Conservation (phyloP, 2,888 invertebrate genomes). For the Ellobium chinense region DNA sequence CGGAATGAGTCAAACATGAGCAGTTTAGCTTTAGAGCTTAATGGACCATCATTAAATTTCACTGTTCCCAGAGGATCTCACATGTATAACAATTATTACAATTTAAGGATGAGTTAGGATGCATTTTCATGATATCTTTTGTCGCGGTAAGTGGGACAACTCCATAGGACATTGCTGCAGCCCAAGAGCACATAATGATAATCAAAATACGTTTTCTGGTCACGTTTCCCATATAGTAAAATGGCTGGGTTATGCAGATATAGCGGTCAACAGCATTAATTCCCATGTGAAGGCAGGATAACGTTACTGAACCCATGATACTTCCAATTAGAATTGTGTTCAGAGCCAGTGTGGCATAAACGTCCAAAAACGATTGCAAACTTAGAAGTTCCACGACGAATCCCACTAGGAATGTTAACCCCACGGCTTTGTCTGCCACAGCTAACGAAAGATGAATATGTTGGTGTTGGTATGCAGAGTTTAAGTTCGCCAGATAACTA, state of each 20-base stretch:
- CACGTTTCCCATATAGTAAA: neutral
- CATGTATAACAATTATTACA: too few relatives aligned
- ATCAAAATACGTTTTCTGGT: neutral
- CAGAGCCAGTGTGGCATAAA: neutral
- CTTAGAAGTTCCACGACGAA: too few relatives aligned
- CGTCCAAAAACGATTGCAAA: neutral
- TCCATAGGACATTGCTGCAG: too few relatives aligned
- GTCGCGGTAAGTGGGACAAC: too few relatives aligned
- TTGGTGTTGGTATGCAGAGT: neutral
- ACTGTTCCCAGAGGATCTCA: too few relatives aligned
- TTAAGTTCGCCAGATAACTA: neutral
- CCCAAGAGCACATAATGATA: neutral
- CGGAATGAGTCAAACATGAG: too few relatives aligned
- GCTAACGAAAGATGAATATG: neutral
- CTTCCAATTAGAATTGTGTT: neutral
- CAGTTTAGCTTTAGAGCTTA: too few relatives aligned
- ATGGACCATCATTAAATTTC: too few relatives aligned
- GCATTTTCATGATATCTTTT: too few relatives aligned
- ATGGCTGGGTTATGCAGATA: conserved; percentile 11
- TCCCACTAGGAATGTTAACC: too few relatives aligned
- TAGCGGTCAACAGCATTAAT: conserved; percentile 27
- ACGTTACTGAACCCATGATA: neutral
- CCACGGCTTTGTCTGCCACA: neutral
- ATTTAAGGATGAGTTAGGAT: too few relatives aligned
- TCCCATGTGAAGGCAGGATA: neutral